phyloP scores from a whole-genome alignment of 1,140 invertebrate genomes.

The Solenopsis fugax region DNA sequence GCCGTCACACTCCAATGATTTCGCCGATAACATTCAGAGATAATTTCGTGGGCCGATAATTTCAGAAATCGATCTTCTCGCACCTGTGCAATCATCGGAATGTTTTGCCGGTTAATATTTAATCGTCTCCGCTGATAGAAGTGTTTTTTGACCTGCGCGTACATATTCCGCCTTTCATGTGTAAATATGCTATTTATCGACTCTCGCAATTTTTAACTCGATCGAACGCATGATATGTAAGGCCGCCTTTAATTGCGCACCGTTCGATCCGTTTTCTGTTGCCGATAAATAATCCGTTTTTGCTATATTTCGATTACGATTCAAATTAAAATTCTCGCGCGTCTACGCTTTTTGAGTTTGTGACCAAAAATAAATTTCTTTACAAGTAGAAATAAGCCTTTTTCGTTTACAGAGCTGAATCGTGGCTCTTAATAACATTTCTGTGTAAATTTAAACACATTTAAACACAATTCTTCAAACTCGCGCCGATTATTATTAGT shows the following conservation, averaged over 20 bases:
- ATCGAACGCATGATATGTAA: neutral
- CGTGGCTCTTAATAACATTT: no score
- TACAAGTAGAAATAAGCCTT: no score
- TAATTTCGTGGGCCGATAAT: slow-evolving; percentile 14
- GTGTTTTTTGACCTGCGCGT: neutral
- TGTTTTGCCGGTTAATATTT: slow-evolving; percentile 41
- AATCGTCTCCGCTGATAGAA: slow-evolving; percentile 45
- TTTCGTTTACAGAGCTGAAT: no score
- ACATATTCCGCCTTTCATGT: neutral
- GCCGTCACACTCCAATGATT: neutral
- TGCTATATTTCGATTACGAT: neutral
- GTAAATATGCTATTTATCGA: slow-evolving; percentile 27
- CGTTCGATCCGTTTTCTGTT: neutral
- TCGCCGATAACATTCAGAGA: neutral
- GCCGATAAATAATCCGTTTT: slow-evolving; percentile 10
- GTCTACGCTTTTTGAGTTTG: neutral
- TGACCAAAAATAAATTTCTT: neutral
- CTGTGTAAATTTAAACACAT: no score
- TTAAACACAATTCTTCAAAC: no score
- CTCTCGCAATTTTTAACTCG: slow-evolving; percentile 45
- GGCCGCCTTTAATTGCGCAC: neutral
- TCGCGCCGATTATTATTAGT: no score
- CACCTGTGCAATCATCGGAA: slow-evolving; percentile 55
- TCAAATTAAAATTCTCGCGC: neutral
- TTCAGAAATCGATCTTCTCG: slow-evolving; percentile 46